Conservation (phyloP, 2,797 vertebrate genomes). For the Craterocephalus amniculus region DNA sequence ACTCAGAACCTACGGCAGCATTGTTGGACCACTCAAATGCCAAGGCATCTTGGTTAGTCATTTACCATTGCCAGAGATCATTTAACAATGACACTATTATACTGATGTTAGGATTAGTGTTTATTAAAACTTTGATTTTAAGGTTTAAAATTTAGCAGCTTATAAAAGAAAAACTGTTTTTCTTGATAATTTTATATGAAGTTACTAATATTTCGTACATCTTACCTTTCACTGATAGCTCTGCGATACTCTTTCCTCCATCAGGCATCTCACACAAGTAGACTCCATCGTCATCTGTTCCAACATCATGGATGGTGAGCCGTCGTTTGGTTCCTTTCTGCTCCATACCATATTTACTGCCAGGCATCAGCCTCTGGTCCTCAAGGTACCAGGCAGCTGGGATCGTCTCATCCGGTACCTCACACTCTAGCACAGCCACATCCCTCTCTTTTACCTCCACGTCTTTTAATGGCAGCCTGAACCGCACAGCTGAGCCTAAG, state of each 20-base stretch:
- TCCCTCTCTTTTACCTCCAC: conserved; percentile 89
- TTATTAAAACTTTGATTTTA: not conserved
- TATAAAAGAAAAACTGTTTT: no score
- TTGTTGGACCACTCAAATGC: not conserved
- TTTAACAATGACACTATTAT: not conserved
- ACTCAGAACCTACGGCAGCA: not conserved
- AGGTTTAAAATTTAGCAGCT: not conserved
- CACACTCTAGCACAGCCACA: conserved; percentile 91
- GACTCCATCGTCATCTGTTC: conserved; percentile 91
- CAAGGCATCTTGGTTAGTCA: no score
- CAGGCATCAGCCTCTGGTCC: conserved; percentile 90
- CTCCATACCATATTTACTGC: conserved; percentile 92
- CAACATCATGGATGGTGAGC: conserved; percentile 90
- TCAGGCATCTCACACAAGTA: conserved; percentile 97
- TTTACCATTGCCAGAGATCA: not conserved
- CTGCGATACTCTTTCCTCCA: conserved; percentile 91
- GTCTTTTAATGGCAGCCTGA: conserved; percentile 86
- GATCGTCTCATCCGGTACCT: conserved; percentile 89
- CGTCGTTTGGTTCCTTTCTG: conserved; percentile 86
- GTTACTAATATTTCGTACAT: not conserved
- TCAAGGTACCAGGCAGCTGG: conserved; percentile 93
- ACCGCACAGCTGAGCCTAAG: conserved; percentile 87
- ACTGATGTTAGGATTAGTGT: not conserved
- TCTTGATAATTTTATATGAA: not conserved
- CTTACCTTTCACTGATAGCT: conserved; percentile 92